Evolutionary conservation across 2,113 vertebrate genomes (phyloP).

Genomic region (Odontophorus gujanensis): DNA sequence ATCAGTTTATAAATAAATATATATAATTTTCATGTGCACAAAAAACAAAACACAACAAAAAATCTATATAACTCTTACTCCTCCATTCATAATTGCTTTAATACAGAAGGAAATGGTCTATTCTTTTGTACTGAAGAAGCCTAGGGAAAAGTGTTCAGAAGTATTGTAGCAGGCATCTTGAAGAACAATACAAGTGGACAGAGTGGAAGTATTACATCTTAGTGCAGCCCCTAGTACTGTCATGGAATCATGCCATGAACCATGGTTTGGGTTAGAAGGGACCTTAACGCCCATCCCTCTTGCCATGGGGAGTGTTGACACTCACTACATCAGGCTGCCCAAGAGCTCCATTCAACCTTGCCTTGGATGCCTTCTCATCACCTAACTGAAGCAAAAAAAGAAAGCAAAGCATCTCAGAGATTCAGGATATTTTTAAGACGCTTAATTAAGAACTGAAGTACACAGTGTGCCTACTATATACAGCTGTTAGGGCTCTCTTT

Average conservation of each 20-base stretch:
- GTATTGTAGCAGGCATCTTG: accelerated
- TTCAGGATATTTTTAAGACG: background rate
- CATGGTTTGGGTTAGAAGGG: background rate
- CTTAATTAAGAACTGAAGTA: background rate
- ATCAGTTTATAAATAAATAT: background rate
- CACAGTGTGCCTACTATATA: background rate
- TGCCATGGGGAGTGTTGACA: background rate
- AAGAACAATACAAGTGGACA: background rate
- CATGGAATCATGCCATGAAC: background rate
- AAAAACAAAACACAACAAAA: background rate
- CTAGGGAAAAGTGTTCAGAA: background rate
- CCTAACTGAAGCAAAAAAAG: background rate
- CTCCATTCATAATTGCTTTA: background rate
- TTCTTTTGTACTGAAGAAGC: background rate
- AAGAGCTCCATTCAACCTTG: background rate
- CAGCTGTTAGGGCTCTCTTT: background rate
- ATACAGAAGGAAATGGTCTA: background rate
- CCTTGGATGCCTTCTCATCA: background rate
- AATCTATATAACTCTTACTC: background rate
- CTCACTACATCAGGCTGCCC: too few relatives aligned
- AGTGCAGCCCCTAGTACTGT: background rate
- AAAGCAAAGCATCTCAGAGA: background rate
- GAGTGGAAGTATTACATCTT: background rate
- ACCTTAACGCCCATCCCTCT: background rate
- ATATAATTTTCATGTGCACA: background rate